A percentile compares a stretch with the other conserved stretches of the same genome.
phyloP scores from a whole-genome alignment of 1,140 invertebrate genomes.

The Forficula auricularia region DNA sequence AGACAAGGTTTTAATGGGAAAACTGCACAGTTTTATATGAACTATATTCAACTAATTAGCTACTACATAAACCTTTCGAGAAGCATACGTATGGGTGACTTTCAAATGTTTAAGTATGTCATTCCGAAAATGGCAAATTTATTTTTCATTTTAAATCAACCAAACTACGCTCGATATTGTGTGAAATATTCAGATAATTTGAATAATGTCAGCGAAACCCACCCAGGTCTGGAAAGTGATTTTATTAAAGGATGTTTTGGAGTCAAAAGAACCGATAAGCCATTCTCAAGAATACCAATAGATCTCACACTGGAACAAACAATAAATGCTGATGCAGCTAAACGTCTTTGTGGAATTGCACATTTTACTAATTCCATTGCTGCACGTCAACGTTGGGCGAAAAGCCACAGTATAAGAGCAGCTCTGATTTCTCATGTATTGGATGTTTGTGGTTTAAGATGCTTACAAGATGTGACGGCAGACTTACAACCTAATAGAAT shows the following conservation, averaged over 20 bases:
- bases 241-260: slow-evolving; percentile 12
- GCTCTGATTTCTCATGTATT: slow-evolving; percentile 10
- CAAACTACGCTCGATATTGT: slow-evolving; percentile 20
- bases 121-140: slow-evolving; percentile 18
- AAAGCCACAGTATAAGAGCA: slow-evolving; percentile 12
- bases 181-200: slow-evolving; percentile 19
- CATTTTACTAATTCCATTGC: slow-evolving; percentile 17
- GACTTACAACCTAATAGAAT: slow-evolving; percentile 12
- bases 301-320: slow-evolving; percentile 19
- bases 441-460: slow-evolving; percentile 8
- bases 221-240: slow-evolving; percentile 14
- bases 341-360: slow-evolving; percentile 15
- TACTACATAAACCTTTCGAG: slow-evolving; percentile 17
- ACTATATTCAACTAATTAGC: slow-evolving; percentile 17
- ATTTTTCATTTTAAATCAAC: slow-evolving; percentile 22
- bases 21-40: slow-evolving; percentile 16
- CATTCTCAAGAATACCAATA: slow-evolving; percentile 19
- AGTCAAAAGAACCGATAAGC: slow-evolving; percentile 17
- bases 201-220: slow-evolving; percentile 15
- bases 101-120: slow-evolving; percentile 13
- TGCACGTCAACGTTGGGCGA: slow-evolving; percentile 15
- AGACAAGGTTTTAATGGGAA: too few species aligned
- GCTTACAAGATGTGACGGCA: slow-evolving; percentile 11
- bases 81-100: slow-evolving; percentile 15
- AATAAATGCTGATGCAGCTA: slow-evolving; percentile 21